phyloP scores from a whole-genome alignment of 2,888 invertebrate species.

The Malthinus seriepunctatus region DNA sequence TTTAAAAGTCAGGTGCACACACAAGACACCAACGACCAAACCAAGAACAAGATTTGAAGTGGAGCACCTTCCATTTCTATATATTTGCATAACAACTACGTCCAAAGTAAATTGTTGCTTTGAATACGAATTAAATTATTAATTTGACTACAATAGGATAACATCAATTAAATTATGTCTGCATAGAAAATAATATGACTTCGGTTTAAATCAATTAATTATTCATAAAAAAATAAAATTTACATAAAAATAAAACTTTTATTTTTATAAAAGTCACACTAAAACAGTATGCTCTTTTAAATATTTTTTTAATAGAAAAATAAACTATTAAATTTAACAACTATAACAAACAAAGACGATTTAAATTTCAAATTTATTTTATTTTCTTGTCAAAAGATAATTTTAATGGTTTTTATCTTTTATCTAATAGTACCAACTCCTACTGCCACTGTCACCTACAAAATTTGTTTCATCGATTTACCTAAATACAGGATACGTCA shows the following conservation, averaged over 20 bases:
- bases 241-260: slow-evolving; percentile 23
- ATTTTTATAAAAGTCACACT: slow-evolving; percentile 9
- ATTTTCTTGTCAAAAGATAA: no score
- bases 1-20: slow-evolving; percentile 14
- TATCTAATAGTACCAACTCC: no score
- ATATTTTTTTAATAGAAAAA: neutral
- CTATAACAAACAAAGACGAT: slow-evolving; percentile 5
- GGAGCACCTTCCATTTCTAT: slow-evolving; percentile 21
- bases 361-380: neutral
- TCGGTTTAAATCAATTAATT: neutral
- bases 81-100: slow-evolving; percentile 23
- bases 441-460: no score
- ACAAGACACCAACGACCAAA: neutral
- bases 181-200: neutral
- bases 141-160: slow-evolving; percentile 5
- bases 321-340: slow-evolving; percentile 1
- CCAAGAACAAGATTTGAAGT: slow-evolving; percentile 8
- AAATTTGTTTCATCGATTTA: no score
- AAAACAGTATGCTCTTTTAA: slow-evolving; percentile 24
- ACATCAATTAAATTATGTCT: slow-evolving; percentile 2
- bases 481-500: no score
- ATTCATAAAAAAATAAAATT: slow-evolving; percentile 13
- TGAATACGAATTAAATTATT: slow-evolving; percentile 23
- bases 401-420: no score
- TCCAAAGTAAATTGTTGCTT: slow-evolving; percentile 20